A percentile compares a stretch with the other conserved stretches of the same genome.
Conservation (phyloP, 2,888 invertebrate genomes). For the Cosmopolites sordidus region DNA sequence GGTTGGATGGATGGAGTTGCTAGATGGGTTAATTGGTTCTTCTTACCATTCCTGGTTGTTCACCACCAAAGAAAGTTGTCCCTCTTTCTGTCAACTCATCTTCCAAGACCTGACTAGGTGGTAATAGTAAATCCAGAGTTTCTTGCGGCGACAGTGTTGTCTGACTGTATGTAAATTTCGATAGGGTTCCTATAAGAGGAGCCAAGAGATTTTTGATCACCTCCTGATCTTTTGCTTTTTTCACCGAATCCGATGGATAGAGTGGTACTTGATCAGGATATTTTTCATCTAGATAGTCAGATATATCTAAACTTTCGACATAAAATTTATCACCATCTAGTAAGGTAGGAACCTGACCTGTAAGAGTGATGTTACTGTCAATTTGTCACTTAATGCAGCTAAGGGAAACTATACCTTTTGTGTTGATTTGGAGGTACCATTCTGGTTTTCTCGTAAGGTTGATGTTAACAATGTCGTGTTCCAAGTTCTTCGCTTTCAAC, state of each 20-base stretch:
- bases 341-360: slow-evolving; percentile 52
- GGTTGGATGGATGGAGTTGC: too few relatives aligned
- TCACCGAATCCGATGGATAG: slow-evolving; percentile 48
- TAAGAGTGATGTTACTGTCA: not conserved
- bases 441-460: slow-evolving; percentile 79
- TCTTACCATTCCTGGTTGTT: slow-evolving; percentile 41
- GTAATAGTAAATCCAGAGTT: slow-evolving; percentile 36
- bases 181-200: slow-evolving; percentile 32
- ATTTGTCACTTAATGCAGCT: not conserved
- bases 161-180: slow-evolving; percentile 28
- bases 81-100: slow-evolving; percentile 36
- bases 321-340: slow-evolving; percentile 49
- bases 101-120: slow-evolving; percentile 39
- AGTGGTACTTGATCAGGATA: slow-evolving; percentile 52
- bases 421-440: slow-evolving; percentile 66
- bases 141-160: slow-evolving; percentile 36
- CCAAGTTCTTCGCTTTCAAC: slow-evolving; percentile 70
- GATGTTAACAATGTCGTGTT: slow-evolving; percentile 68
- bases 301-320: slow-evolving; percentile 53
- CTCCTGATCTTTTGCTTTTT: slow-evolving; percentile 37
- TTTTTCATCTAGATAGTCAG: slow-evolving; percentile 54
- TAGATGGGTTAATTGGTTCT: too few relatives aligned
- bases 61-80: slow-evolving; percentile 39
- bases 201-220: slow-evolving; percentile 40
- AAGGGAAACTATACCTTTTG: slow-evolving; percentile 51